Conservation (phyloP, 2,888 invertebrate genomes). For the Hydrotaea diabolus region DNA sequence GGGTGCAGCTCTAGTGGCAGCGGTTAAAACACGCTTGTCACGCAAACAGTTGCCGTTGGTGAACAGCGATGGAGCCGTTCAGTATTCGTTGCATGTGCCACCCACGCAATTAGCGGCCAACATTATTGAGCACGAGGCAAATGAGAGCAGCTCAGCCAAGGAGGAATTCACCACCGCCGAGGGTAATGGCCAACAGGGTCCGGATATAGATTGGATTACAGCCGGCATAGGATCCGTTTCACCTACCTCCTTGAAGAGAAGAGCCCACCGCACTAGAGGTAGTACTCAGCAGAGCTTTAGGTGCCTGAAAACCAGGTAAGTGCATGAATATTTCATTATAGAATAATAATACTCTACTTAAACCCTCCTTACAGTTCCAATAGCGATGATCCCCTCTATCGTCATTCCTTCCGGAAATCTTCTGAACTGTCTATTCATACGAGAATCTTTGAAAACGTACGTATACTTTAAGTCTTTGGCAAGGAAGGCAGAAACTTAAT, state of each 20-base stretch:
- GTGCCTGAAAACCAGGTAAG: constrained; percentile 60
- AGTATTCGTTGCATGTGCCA: constrained; percentile 87
- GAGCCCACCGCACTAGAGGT: constrained; percentile 71
- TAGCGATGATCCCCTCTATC: constrained; percentile 37
- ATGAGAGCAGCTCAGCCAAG: constrained; percentile 16
- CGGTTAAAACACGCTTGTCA: constrained; percentile 88
- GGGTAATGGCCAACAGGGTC: constrained; percentile 80
- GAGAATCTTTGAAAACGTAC: constrained; percentile 52
- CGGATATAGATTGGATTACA: constrained; percentile 90
- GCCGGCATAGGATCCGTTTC: constrained; percentile 84
- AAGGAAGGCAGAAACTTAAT: constrained; percentile 9
- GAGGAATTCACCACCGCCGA: constrained; percentile 1
- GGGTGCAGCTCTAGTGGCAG: constrained; percentile 83
- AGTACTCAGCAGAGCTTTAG: constrained; percentile 68
- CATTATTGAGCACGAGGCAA: constrained; percentile 42
- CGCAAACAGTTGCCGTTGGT: constrained; percentile 88
- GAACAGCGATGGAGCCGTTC: constrained; percentile 87
- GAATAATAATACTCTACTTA: background rate
- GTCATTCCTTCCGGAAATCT: constrained; percentile 32
- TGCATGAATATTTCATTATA: background rate
- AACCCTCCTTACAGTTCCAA: constrained; percentile 5
- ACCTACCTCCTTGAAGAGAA: constrained; percentile 81
- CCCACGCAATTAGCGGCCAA: constrained; percentile 69
- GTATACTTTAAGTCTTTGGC: background rate
- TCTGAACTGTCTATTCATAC: constrained; percentile 23